A percentile compares a stretch with the other conserved stretches of the same genome.
Evolutionary conservation across 2,888 invertebrate species (phyloP).

Genomic region (Drosophila neotestacea): DNA sequence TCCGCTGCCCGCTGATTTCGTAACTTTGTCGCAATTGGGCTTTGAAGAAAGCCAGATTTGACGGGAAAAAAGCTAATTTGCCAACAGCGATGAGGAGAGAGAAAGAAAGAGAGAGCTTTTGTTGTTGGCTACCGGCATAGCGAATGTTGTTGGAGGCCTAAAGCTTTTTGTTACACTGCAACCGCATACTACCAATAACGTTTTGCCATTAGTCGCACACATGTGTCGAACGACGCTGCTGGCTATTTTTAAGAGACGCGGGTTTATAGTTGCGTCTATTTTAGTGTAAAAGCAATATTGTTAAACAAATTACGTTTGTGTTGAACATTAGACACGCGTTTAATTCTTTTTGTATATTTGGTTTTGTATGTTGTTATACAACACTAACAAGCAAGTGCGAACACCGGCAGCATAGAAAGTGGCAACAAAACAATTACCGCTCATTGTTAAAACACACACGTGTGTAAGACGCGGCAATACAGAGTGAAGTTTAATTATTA

Average conservation of each 20-base stretch:
- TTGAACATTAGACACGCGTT: slow-evolving; percentile 17
- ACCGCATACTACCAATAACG: slow-evolving; percentile 45
- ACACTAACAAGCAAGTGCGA: slow-evolving; percentile 52
- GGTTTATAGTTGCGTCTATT: slow-evolving; percentile 6
- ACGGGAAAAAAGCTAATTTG: slow-evolving; percentile 5
- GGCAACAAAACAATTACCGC: slow-evolving; percentile 22
- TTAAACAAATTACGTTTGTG: slow-evolving; percentile 37
- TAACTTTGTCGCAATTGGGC: too few relatives aligned
- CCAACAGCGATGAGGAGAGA: not conserved
- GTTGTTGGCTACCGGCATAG: slow-evolving; percentile 1
- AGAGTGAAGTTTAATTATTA: slow-evolving; percentile 32
- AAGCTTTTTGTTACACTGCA: slow-evolving; percentile 33
- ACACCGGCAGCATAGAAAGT: slow-evolving; percentile 37
- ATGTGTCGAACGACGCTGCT: slow-evolving; percentile 32
- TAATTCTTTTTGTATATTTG: slow-evolving; percentile 15
- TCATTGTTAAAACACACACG: slow-evolving; percentile 37
- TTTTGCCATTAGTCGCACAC: slow-evolving; percentile 32
- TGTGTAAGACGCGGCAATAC: slow-evolving; percentile 11
- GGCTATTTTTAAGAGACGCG: not conserved
- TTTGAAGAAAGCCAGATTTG: too few relatives aligned
- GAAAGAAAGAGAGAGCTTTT: slow-evolving; percentile 12
- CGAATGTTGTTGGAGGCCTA: slow-evolving; percentile 19
- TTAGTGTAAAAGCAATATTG: slow-evolving; percentile 16
- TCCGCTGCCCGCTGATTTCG: too few relatives aligned
- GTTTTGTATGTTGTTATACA: slow-evolving; percentile 52